These are phyloP conservation scores for Bombus superbus DNA, from an alignment of 1,140 invertebrate genomes.

Conservation along the genomic window DNA sequence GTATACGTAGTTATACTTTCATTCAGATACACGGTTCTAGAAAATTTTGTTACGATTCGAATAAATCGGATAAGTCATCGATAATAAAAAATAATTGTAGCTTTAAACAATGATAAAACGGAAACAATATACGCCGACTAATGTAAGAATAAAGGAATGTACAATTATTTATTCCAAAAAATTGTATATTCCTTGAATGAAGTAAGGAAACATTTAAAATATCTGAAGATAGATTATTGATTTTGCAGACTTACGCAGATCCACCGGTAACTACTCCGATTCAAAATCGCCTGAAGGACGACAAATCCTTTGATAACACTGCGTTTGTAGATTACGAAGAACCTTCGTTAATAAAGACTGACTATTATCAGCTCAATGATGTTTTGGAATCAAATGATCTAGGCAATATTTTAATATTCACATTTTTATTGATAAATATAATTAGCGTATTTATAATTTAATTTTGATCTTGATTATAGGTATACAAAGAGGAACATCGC, in stretches of 20 bases:
- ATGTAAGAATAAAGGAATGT: background rate
- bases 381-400: constrained; percentile 78
- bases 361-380: constrained; percentile 87
- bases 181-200: background rate
- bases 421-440: background rate
- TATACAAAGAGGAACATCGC: constrained; percentile 71
- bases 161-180: background rate
- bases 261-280: constrained; percentile 73
- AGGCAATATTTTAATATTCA: constrained; percentile 65
- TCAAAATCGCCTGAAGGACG: constrained; percentile 72
- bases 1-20: constrained; percentile 35
- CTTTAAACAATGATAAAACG: background rate
- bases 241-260: constrained; percentile 77
- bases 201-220: constrained; percentile 13
- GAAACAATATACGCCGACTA: background rate
- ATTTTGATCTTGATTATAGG: constrained; percentile 53
- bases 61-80: no score
- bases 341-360: constrained; percentile 87
- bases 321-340: constrained; percentile 90
- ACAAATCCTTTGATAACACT: constrained; percentile 87
- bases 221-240: constrained; percentile 45
- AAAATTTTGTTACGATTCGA: no score
- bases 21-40: background rate
- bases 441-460: background rate
- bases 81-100: background rate